Conservation (phyloP, 2,797 vertebrate genomes). For the Arrhamphus sclerolepis region DNA sequence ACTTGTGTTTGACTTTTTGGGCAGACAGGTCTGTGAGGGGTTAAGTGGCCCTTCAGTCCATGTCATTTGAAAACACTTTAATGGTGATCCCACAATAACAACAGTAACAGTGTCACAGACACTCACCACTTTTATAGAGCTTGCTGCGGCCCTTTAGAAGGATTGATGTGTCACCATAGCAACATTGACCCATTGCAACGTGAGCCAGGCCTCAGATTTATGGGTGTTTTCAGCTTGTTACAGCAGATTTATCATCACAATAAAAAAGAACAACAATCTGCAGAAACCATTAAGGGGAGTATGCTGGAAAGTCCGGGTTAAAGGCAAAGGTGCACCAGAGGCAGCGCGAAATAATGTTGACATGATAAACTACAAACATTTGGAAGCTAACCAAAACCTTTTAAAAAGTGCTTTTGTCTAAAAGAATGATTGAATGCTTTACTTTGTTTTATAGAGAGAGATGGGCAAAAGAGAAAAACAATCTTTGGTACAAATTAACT, state of each 20-base stretch:
- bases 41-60: slow-evolving; percentile 72
- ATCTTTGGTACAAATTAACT: slow-evolving; percentile 14
- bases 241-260: slow-evolving; percentile 87
- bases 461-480: slow-evolving; percentile 17
- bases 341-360: slow-evolving; percentile 38
- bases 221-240: slow-evolving; percentile 87
- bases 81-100: slow-evolving; percentile 75
- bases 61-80: slow-evolving; percentile 70
- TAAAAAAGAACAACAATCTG: slow-evolving; percentile 88
- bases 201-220: slow-evolving; percentile 79
- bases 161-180: slow-evolving; percentile 73
- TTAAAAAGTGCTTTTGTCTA: slow-evolving; percentile 33
- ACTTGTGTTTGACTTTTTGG: too few species aligned
- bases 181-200: slow-evolving; percentile 78
- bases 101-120: slow-evolving; percentile 78
- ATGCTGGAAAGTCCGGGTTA: slow-evolving; percentile 55
- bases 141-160: slow-evolving; percentile 53
- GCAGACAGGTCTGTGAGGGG: slow-evolving; percentile 56
- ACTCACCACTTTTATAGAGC: slow-evolving; percentile 71
- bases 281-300: slow-evolving; percentile 81
- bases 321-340: slow-evolving; percentile 39
- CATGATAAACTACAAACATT: slow-evolving; percentile 57
- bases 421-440: slow-evolving; percentile 9
- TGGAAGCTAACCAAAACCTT: slow-evolving; percentile 14
- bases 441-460: slow-evolving; percentile 22